These are phyloP conservation scores for Melanotaenia pygmaea DNA, from an alignment of 2,797 vertebrate genomes.

Conservation along the genomic window DNA sequence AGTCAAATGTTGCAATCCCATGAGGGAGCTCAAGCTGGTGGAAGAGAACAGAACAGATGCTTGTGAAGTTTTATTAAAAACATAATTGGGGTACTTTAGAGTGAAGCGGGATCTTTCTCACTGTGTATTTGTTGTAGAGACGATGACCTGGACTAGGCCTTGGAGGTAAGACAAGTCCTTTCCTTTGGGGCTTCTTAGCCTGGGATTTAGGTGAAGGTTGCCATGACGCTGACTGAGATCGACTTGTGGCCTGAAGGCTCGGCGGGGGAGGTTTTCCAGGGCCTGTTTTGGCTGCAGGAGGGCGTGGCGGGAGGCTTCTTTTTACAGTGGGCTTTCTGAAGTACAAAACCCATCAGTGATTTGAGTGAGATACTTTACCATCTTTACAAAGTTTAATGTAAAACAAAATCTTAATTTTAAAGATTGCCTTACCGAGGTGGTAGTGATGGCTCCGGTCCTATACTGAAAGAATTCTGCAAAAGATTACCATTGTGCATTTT, in stretches of 20 bases:
- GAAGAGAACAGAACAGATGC: slow-evolving; percentile 17
- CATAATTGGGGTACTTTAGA: not conserved
- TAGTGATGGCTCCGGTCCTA: slow-evolving; percentile 71
- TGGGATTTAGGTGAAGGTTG: slow-evolving; percentile 44
- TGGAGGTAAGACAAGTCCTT: slow-evolving; percentile 88
- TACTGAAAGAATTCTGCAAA: slow-evolving; percentile 80
- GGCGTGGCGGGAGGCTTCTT: slow-evolving; percentile 84
- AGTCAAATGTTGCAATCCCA: slow-evolving; percentile 83
- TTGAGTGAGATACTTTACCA: not conserved
- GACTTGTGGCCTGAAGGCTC: slow-evolving; percentile 71
- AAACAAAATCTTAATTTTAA: not conserved
- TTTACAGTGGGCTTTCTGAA: slow-evolving; percentile 79
- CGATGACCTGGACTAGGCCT: slow-evolving; percentile 93
- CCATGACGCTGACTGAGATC: slow-evolving; percentile 58
- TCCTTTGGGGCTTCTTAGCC: slow-evolving; percentile 72
- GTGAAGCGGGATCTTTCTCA: slow-evolving; percentile 69
- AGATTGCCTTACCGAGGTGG: slow-evolving; percentile 85
- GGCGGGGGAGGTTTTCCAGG: slow-evolving; percentile 91
- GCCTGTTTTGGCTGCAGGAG: slow-evolving; percentile 82
- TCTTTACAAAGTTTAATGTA: not conserved
- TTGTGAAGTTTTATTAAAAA: not conserved
- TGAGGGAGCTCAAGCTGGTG: slow-evolving; percentile 88
- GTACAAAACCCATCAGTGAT: slow-evolving; percentile 19
- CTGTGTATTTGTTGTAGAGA: slow-evolving; percentile 95
- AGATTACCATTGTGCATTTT: slow-evolving; percentile 33